Conservation (phyloP, 2,113 vertebrate genomes). For the Proteles cristata region DNA sequence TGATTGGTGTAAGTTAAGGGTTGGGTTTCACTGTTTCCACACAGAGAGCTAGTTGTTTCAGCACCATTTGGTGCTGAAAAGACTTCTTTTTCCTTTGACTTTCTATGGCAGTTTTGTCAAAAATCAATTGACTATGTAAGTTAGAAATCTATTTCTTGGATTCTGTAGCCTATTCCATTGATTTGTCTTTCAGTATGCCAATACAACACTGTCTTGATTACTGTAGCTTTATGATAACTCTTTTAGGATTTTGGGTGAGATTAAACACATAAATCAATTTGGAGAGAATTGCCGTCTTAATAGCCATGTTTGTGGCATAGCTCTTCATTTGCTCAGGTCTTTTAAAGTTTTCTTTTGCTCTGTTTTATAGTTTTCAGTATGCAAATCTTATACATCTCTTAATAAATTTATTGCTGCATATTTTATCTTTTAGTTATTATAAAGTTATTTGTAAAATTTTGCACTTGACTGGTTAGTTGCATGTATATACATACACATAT, state of each 20-base stretch:
- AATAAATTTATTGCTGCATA: background rate
- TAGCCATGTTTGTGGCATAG: background rate
- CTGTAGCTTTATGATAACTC: background rate
- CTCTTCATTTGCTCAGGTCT: background rate
- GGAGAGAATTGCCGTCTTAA: background rate
- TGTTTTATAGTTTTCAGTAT: background rate
- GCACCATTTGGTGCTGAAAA: background rate
- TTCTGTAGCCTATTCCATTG: background rate
- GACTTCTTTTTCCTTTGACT: background rate
- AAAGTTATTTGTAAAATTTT: background rate
- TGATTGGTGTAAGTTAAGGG: background rate
- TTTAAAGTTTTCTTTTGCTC: background rate
- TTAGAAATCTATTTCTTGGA: background rate
- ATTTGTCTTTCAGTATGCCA: background rate
- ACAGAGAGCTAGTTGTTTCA: background rate
- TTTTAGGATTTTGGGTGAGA: conserved; percentile 13
- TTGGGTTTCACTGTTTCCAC: background rate
- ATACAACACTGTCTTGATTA: background rate
- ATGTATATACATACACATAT: background rate
- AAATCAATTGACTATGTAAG: background rate
- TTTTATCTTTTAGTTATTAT: background rate
- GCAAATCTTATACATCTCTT: background rate
- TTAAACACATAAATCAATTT: conserved; percentile 47
- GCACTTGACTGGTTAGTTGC: background rate
- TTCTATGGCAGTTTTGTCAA: background rate